Conservation (phyloP, 2,113 vertebrate species). For the Ctenomys sociabilis region DNA sequence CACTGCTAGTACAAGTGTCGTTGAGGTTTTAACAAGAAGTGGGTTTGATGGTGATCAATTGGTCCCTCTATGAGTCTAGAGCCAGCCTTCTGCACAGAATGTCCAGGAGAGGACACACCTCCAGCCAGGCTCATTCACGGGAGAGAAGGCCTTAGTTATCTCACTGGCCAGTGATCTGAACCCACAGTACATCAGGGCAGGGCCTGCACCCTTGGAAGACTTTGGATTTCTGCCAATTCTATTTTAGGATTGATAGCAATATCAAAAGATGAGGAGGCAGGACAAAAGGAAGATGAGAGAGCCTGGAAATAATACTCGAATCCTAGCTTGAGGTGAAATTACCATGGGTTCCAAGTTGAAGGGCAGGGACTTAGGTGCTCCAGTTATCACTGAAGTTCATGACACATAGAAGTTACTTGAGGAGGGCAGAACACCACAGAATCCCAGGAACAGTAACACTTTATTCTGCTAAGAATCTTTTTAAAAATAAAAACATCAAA, state of each 20-base stretch:
- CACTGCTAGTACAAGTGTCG: not conserved
- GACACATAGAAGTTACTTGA: not conserved
- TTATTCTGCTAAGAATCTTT: not conserved
- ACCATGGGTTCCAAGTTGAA: not conserved
- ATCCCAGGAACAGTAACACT: not conserved
- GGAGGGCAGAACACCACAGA: not conserved
- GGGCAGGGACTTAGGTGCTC: not conserved
- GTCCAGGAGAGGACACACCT: not conserved
- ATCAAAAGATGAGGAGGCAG: not conserved
- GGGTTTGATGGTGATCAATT: not conserved
- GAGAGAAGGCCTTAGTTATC: not conserved
- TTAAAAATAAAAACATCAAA: constrained; percentile 51
- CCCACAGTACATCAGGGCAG: not conserved
- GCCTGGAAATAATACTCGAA: not conserved
- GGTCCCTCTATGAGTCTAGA: not conserved
- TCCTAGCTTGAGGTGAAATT: not conserved
- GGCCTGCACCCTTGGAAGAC: not conserved
- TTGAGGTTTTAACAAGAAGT: not conserved
- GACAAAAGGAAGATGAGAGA: not conserved
- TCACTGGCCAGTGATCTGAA: not conserved
- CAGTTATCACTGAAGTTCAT: not conserved
- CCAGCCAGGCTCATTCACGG: not conserved
- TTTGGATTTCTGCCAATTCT: not conserved
- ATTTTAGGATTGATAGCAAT: not conserved
- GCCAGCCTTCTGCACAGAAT: not conserved